Evolutionary conservation across 2,113 vertebrate species (phyloP), one percentile per base, ranked within the genome.

Genomic region (Carassius auratus): DNA sequence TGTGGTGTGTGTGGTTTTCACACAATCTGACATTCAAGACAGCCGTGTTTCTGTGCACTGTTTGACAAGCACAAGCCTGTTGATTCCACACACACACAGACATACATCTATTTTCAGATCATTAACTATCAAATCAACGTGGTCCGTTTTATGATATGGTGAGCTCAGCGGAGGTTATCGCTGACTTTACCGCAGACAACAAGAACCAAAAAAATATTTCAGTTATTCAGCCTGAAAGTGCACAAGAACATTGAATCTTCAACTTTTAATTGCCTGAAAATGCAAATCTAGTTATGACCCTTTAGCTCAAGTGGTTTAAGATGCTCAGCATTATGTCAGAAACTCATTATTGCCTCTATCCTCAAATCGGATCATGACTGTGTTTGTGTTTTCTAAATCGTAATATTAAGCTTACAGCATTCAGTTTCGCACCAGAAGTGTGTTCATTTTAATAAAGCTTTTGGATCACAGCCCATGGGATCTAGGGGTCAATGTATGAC

Each of bases 161-260:
- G 90, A 91, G 84, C 89, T 88, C 66, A 66, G 82, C 82, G 79
- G 33, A 86, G 83, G 85, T 89, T 36, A 66, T 48, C 64, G n/a
- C 64, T 23, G 84, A 86, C 88, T 85, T 90, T 89, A 89, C 90
- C 91, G 59, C 86, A 90, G 87, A 93, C 91, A 90, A 92, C 93
- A 92, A 90, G 92, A 91, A 92, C 90, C 90, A 91, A 85, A 68
- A 86, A 30, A 90, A 88, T 75, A 92, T 38, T 38, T n/a, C 57
- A 61, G 19, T n/a, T 61, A 61, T 61, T 61, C 57, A 61, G 57
- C 19, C 14, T 36, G 23, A 33, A 61, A 61, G 1, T 26, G 42
- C n/a, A 48, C n/a, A 50, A 14, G 5, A 15, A 36, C 30, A 19
- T 3, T 36, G 33, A 36, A 17, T 23, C 71, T 45, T 42, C 0